A percentile compares a stretch with the other conserved stretches of the same genome.
Conservation (phyloP, 2,113 vertebrate genomes). For the Rousettus leschenaultii region DNA sequence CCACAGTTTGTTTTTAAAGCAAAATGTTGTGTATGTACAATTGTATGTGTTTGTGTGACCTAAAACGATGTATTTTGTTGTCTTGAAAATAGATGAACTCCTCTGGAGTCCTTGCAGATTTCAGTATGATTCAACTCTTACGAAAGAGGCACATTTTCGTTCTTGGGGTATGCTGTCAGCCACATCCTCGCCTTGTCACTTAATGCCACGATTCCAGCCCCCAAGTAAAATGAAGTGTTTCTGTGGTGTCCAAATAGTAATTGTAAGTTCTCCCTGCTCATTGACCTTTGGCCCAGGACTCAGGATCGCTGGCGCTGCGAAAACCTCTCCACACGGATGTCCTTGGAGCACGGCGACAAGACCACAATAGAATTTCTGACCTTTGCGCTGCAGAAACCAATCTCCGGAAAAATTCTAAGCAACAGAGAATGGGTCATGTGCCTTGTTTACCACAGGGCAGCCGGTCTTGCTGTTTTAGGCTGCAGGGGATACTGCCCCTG, state of each 20-base stretch:
- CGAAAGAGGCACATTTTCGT: neutral
- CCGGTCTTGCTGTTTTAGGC: neutral
- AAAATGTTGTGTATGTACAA: neutral
- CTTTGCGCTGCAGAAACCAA: constrained; percentile 33
- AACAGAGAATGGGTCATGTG: neutral
- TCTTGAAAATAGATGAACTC: constrained; percentile 11
- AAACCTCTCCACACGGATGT: neutral
- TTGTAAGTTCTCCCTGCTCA: neutral
- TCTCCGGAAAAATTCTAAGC: neutral
- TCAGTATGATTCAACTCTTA: neutral
- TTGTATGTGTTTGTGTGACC: constrained; percentile 38
- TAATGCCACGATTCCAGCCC: neutral
- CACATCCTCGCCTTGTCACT: neutral
- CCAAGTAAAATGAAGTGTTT: neutral
- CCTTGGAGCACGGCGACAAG: neutral
- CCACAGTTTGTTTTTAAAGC: constrained; percentile 31
- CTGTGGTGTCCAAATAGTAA: neutral
- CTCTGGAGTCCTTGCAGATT: neutral
- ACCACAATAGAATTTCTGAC: neutral
- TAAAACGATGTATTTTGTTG: constrained; percentile 11
- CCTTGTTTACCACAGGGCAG: neutral
- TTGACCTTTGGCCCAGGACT: neutral
- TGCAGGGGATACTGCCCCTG: neutral
- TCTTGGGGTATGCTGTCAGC: neutral
- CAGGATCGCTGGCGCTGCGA: neutral